Base-by-base conservation (phyloP, 2,113 vertebrate genomes). In the Dipodomys ordii region DNA sequence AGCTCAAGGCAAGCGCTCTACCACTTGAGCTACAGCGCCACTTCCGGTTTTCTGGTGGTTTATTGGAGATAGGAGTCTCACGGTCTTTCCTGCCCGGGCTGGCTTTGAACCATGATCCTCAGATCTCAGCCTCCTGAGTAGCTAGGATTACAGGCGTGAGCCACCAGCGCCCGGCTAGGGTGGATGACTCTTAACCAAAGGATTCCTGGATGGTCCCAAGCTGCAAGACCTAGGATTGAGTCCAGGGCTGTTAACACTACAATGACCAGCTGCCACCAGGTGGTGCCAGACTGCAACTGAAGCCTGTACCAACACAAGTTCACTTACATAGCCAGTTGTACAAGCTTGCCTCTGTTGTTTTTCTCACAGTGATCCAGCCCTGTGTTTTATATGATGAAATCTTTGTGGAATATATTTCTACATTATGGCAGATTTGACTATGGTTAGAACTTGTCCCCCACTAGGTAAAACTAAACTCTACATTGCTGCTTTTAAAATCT, bases 231-330 rank as follows among this genome's bases (percentile, higher is more conserved):
- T 68, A 25, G n/a, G 76, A 44, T 20, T 64, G 20, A 92, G 76
- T n/a, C 62, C 18, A 1, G 39, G 16, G 27, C 15, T 77, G 39
- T 6, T 69, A 35, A 91, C 16, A 7, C 62, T 76, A 7, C 39
- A 32, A 10, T 71, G 9, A 10, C 16, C 20, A 15, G 0, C 57
- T 74, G 74, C 95, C 95, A 95, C 93, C 90, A 96, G 97, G 60
- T 97, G 97, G 95, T 28, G 60, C 94, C 86, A 96, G 39, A 93
- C 35, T 79, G 67, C 85, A 92, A 2, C 53, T 44, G n/a, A 35
- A 83, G 9, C 44, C 46, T 27, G 2, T 68, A 46, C n/a, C 62
- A 12, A 7, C 64, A 7, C 46, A 8, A 39, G 25, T 23, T 81
- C 23, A 7, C 73, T 57, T 27, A 12, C 12, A 39, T 57, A 80